Evolutionary conservation across 1,140 invertebrate species (phyloP).

Genomic region (Pomacea maculata): DNA sequence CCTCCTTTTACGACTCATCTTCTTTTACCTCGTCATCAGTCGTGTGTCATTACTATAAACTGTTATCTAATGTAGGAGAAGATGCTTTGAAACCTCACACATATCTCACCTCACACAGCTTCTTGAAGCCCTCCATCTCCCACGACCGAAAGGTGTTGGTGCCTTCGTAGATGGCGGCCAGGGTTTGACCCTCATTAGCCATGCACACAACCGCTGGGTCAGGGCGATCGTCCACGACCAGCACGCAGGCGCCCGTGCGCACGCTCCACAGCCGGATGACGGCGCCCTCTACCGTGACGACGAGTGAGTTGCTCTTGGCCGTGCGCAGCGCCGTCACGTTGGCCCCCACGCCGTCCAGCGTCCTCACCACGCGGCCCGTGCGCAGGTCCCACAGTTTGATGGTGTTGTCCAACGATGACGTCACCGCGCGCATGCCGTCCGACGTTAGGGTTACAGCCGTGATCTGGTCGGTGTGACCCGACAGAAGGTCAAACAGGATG

Average conservation of each 20-base stretch:
- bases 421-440: constrained; percentile 58
- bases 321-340: constrained; percentile 47
- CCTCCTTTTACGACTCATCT: no score
- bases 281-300: constrained; percentile 51
- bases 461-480: constrained; percentile 58
- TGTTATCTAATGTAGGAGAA: no score
- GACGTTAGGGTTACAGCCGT: constrained; percentile 55
- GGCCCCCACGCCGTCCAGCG: constrained; percentile 53
- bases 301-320: constrained; percentile 45
- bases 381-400: constrained; percentile 62
- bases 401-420: constrained; percentile 57
- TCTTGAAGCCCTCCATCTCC: constrained; percentile 44
- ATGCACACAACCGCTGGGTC: constrained; percentile 55
- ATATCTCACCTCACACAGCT: constrained; percentile 35
- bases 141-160: constrained; percentile 56
- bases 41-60: no score
- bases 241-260: constrained; percentile 39
- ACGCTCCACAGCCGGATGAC: constrained; percentile 53
- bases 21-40: no score
- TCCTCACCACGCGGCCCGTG: constrained; percentile 56
- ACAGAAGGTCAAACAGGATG: constrained; percentile 57
- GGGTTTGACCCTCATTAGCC: constrained; percentile 49
- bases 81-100: not conserved
- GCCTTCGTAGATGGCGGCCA: constrained; percentile 59
- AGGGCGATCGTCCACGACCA: constrained; percentile 44